Evolutionary conservation across 92 coral and sea anemone species (phyloP).

Genomic region (Pocillopora grandis): DNA sequence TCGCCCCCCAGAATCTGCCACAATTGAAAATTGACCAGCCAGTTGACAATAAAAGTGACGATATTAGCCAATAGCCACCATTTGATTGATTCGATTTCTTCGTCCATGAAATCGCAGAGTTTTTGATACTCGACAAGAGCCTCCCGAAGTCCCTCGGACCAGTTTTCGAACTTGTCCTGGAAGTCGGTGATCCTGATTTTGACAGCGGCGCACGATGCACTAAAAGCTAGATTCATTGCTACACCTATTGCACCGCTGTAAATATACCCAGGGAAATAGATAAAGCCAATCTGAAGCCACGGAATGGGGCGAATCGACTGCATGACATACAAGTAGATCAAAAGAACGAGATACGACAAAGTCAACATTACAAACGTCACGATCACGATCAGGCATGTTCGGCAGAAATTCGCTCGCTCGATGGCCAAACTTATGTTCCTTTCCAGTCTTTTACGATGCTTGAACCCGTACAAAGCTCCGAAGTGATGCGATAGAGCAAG

Average conservation of each 20-base stretch:
- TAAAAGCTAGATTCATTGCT: conserved; percentile 35
- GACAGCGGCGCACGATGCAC: conserved; percentile 42
- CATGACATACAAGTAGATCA: conserved; percentile 42
- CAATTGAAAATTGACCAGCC: conserved; percentile 47
- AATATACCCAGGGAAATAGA: conserved; percentile 43
- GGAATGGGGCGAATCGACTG: conserved; percentile 40
- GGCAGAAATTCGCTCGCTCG: conserved; percentile 35
- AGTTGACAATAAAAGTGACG: conserved; percentile 34
- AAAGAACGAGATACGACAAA: conserved; percentile 31
- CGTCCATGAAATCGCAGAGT: conserved; percentile 42
- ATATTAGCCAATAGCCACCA: conserved; percentile 52
- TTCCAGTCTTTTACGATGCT: conserved; percentile 22
- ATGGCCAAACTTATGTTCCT: conserved; percentile 36
- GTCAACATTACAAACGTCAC: conserved; percentile 20
- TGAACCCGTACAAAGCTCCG: conserved; percentile 44
- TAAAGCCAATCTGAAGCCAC: conserved; percentile 41
- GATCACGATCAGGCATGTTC: conserved; percentile 20
- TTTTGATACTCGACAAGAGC: conserved; percentile 37
- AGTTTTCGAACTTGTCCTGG: conserved; percentile 24
- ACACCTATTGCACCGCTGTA: conserved; percentile 31
- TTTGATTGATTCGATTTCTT: conserved; percentile 35
- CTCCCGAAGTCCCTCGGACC: conserved; percentile 45
- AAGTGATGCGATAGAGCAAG: conserved; percentile 47
- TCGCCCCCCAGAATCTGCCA: conserved; percentile 47
- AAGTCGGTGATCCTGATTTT: conserved; percentile 35